Percentiles rank a stretch among this genome's conserved stretches.
phyloP scores from a whole-genome alignment of 2,113 vertebrate species.

The Lasiurus borealis region DNA sequence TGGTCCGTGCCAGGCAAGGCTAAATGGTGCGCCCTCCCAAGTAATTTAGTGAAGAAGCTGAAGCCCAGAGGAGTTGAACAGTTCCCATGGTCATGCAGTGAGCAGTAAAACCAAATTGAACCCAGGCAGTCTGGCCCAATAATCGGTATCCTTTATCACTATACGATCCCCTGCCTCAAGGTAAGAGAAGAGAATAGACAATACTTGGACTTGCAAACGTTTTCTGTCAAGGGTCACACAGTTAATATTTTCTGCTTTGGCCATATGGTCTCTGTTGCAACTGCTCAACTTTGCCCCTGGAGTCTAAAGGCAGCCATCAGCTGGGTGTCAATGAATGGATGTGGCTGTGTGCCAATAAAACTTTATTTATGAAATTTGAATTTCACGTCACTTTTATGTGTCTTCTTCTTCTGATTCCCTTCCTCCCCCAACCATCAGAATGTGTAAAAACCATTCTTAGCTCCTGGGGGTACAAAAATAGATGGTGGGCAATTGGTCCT shows the following conservation, averaged over 20 bases:
- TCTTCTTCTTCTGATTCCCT: neutral
- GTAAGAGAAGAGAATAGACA: neutral
- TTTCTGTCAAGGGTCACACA: neutral
- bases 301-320: neutral
- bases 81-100: neutral
- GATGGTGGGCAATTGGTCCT: neutral
- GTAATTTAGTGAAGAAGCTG: neutral
- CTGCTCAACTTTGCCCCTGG: neutral
- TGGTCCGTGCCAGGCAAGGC: neutral
- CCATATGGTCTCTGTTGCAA: neutral
- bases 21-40: accelerated
- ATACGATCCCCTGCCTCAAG: accelerated
- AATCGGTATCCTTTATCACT: no score
- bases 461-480: neutral
- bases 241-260: neutral
- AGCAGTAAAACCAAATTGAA: neutral
- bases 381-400: neutral
- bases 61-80: neutral
- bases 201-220: no score
- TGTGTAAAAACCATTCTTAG: neutral
- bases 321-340: accelerated
- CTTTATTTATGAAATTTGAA: neutral
- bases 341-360: neutral
- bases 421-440: neutral
- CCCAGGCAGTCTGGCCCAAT: neutral